Evolutionary conservation across 1,140 invertebrate species (phyloP).

Genomic region (Marisa cornuarietis): DNA sequence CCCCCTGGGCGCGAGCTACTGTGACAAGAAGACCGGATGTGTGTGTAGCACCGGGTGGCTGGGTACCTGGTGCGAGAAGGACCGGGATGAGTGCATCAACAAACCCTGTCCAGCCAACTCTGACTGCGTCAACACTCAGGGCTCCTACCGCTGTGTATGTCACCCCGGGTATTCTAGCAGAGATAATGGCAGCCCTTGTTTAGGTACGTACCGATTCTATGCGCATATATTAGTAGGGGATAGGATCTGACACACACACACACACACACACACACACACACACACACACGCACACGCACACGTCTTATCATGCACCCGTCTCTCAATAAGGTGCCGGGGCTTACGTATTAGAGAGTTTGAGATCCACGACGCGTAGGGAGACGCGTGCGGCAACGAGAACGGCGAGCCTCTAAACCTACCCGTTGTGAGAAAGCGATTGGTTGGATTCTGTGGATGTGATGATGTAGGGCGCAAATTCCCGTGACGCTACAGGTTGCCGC

Average conservation of each 20-base stretch:
- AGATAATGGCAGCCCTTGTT: background rate
- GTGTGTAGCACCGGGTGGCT: conserved; percentile 26
- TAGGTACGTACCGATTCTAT: background rate
- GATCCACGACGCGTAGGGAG: too few relatives aligned
- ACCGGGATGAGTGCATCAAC: conserved; percentile 29
- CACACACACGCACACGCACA: too few relatives aligned
- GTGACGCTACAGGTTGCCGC: too few relatives aligned
- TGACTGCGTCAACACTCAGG: conserved; percentile 17
- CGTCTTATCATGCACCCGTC: too few relatives aligned
- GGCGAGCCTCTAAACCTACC: too few relatives aligned
- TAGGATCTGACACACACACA: background rate
- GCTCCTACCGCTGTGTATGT: conserved; percentile 21
- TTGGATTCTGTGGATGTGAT: too few relatives aligned
- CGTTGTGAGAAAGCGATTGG: too few relatives aligned
- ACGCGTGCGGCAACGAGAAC: too few relatives aligned
- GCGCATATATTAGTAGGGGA: background rate
- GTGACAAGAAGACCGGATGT: conserved; percentile 23
- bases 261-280: background rate
- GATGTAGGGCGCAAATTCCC: too few relatives aligned
- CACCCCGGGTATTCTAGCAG: conserved; percentile 3
- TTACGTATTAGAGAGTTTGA: too few relatives aligned
- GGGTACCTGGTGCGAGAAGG: conserved; percentile 16
- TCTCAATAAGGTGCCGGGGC: too few relatives aligned
- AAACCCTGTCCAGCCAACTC: background rate
- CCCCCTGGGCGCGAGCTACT: background rate